phyloP scores from a whole-genome alignment of 2,888 invertebrate genomes.

The Coelopa pilipes region DNA sequence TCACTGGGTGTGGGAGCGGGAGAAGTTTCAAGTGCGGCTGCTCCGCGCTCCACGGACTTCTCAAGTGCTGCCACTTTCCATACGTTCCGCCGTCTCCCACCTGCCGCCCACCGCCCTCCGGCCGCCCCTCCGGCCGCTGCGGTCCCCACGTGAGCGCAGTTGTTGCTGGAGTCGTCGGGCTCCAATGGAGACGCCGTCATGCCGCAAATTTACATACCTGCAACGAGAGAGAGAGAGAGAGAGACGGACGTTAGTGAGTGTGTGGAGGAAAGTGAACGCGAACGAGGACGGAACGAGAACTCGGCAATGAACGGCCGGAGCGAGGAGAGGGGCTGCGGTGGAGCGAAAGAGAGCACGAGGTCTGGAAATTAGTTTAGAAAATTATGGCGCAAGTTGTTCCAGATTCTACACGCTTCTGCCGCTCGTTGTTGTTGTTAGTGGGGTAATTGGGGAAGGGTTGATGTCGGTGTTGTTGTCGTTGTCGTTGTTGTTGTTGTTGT shows the following conservation, averaged over 20 bases:
- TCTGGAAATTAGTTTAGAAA: constrained; percentile 41
- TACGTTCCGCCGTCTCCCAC: no score
- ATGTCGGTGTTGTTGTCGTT: no score
- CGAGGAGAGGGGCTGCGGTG: no score
- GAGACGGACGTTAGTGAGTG: constrained; percentile 23
- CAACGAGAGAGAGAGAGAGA: constrained; percentile 41
- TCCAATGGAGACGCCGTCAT: constrained; percentile 61
- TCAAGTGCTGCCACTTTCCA: constrained; percentile 36
- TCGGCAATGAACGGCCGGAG: no score
- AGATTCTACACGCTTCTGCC: constrained; percentile 3
- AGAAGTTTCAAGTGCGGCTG: background rate
- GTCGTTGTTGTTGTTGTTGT: no score
- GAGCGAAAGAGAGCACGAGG: no score
- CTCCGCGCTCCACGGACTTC: constrained; percentile 39
- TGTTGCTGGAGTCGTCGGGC: constrained; percentile 51
- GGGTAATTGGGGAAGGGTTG: no score
- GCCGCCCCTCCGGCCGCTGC: no score
- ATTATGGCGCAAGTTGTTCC: constrained; percentile 22
- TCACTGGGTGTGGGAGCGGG: constrained; percentile 10
- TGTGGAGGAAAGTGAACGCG: constrained; percentile 27
- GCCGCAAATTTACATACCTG: constrained; percentile 50
- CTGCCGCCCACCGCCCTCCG: no score
- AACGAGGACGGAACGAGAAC: no score
- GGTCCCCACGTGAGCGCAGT: constrained; percentile 38
- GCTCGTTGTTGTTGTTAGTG: no score